Percentiles rank a stretch among this genome's conserved stretches.
These are phyloP conservation scores for Sceloporus tristichus DNA, from an alignment of 2,113 vertebrate genomes.

Conservation along the genomic window DNA sequence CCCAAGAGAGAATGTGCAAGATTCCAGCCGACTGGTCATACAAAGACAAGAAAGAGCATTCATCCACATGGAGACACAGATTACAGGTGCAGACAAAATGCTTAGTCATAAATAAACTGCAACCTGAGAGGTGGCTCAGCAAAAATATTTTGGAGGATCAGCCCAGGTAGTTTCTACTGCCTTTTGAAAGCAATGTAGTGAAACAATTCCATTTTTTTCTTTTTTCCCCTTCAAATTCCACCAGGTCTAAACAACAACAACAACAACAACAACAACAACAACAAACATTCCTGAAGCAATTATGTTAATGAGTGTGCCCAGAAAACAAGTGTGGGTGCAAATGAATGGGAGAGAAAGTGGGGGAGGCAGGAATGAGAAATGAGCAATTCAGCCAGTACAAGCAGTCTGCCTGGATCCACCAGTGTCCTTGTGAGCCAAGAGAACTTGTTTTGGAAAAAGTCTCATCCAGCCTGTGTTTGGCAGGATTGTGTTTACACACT, in stretches of 20 bases:
- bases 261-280: neutral
- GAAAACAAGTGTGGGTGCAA: slow-evolving; percentile 62
- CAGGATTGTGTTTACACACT: slow-evolving; percentile 69
- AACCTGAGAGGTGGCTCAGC: slow-evolving; percentile 38
- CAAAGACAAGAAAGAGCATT: neutral
- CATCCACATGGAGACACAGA: neutral
- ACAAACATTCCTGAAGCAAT: slow-evolving; percentile 66
- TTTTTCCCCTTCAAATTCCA: slow-evolving; percentile 34
- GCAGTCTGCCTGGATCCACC: slow-evolving; percentile 37
- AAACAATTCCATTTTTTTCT: slow-evolving; percentile 63
- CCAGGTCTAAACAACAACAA: slow-evolving; percentile 43
- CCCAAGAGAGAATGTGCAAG: neutral
- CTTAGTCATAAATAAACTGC: neutral
- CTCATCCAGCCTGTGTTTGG: slow-evolving; percentile 53
- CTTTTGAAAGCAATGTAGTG: neutral
- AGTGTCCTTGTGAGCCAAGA: slow-evolving; percentile 63
- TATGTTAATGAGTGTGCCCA: slow-evolving; percentile 62
- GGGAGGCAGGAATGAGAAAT: slow-evolving; percentile 63
- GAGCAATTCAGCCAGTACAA: slow-evolving; percentile 52
- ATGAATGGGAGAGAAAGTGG: slow-evolving; percentile 65
- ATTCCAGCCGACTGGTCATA: neutral
- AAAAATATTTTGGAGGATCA: neutral
- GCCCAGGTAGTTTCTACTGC: slow-evolving; percentile 48
- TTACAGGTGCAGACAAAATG: neutral
- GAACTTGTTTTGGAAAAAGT: slow-evolving; percentile 46